Percentiles rank a stretch among this genome's conserved stretches.
phyloP scores from a whole-genome alignment of 2,888 invertebrate genomes.

The Drosophila setosimentum region DNA sequence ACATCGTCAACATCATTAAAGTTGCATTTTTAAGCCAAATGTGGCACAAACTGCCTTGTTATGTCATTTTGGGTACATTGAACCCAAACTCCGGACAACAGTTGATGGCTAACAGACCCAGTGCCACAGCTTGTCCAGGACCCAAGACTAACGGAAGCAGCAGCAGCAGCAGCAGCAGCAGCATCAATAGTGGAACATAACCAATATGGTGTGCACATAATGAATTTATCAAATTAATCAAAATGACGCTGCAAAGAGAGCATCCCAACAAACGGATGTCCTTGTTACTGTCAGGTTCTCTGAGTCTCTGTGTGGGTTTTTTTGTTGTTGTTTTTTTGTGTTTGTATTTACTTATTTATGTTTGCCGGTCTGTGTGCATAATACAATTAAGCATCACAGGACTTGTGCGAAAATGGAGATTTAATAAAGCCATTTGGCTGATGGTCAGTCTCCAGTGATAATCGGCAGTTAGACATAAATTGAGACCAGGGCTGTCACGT shows the following conservation, averaged over 20 bases:
- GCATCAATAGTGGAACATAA: conserved; percentile 31
- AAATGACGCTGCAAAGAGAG: conserved; percentile 58
- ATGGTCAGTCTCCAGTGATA: conserved; percentile 49
- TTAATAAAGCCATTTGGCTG: conserved; percentile 79
- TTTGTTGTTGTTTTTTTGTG: conserved; percentile 9
- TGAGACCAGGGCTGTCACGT: conserved; percentile 36
- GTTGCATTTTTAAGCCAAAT: conserved; percentile 76
- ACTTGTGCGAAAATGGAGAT: conserved; percentile 72
- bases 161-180: neutral
- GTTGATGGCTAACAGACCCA: conserved; percentile 20
- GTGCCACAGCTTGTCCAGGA: conserved; percentile 53
- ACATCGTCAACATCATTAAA: conserved; percentile 69
- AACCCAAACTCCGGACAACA: conserved; percentile 48
- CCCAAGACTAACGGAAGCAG: conserved; percentile 19
- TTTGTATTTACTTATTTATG: conserved; percentile 14
- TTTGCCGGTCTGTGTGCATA: conserved; percentile 51
- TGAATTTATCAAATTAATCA: conserved; percentile 84
- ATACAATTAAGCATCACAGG: conserved; percentile 69
- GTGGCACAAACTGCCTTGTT: conserved; percentile 75
- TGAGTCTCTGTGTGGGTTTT: conserved; percentile 5
- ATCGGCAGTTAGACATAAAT: conserved; percentile 58
- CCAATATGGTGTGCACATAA: conserved; percentile 81
- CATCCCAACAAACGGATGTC: conserved; percentile 59
- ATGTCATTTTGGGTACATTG: conserved; percentile 72
- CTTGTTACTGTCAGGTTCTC: conserved; percentile 31